Evolutionary conservation across 1,140 invertebrate species (phyloP).

Genomic region (Agraylea sexmaculata): DNA sequence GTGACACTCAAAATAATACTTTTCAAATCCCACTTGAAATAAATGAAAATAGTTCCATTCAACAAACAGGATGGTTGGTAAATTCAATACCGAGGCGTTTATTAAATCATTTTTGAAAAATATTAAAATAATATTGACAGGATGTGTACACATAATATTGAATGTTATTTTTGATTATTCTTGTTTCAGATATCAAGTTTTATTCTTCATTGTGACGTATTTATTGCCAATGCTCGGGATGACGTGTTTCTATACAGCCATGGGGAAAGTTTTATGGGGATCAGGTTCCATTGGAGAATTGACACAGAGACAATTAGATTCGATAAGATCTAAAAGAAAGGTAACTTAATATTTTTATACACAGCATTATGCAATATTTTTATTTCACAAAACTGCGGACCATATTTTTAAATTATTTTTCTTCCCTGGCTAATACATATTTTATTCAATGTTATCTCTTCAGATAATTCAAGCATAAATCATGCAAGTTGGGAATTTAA

Average conservation of each 20-base stretch:
- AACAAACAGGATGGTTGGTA: background rate
- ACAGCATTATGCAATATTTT: no score
- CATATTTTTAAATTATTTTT: no score
- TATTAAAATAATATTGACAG: background rate
- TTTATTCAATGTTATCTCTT: no score
- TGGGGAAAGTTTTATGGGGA: constrained; percentile 67
- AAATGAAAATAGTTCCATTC: background rate
- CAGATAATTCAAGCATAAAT: no score
- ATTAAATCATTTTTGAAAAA: background rate
- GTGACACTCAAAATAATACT: no score
- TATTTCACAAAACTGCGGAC: no score
- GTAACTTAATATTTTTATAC: no score
- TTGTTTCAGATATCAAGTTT: constrained; percentile 69
- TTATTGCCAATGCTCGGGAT: constrained; percentile 83
- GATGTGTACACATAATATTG: no score
- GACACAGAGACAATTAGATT: constrained; percentile 70
- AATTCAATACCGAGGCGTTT: background rate
- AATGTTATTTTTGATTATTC: constrained; percentile 15
- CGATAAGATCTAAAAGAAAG: constrained; percentile 79
- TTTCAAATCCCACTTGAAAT: no score
- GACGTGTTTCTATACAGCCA: constrained; percentile 74
- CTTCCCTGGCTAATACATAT: no score
- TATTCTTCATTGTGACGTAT: constrained; percentile 80
- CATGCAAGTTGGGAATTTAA: no score
- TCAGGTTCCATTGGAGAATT: constrained; percentile 81